Conservation (phyloP, 2,797 vertebrate genomes). For the Salarias fasciatus region DNA sequence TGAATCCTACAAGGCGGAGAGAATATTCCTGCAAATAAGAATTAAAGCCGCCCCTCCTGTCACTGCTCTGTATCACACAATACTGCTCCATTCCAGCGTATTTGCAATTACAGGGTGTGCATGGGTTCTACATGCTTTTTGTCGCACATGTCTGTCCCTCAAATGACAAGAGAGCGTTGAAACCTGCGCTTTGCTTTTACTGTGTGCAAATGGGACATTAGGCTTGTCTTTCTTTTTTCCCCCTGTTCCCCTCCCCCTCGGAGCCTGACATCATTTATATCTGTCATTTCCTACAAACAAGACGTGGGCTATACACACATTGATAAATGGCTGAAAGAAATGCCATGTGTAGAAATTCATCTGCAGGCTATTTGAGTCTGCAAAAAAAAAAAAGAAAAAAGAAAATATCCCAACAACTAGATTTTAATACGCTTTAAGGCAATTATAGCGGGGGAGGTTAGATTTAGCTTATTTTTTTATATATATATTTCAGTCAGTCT, state of each 20-base stretch:
- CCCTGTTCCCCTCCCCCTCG: constrained; percentile 72
- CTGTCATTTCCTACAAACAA: constrained; percentile 84
- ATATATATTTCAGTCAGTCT: constrained; percentile 24
- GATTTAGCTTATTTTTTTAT: constrained; percentile 35
- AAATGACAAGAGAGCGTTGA: constrained; percentile 60
- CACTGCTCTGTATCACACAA: constrained; percentile 43
- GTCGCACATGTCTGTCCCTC: constrained; percentile 36
- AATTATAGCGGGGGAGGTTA: constrained; percentile 39
- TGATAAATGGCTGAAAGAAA: constrained; percentile 64
- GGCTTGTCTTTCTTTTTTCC: constrained; percentile 78
- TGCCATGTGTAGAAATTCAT: constrained; percentile 54
- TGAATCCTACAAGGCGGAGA: constrained; percentile 32
- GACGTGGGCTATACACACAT: constrained; percentile 71
- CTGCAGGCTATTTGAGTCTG: constrained; percentile 33
- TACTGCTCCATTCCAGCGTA: constrained; percentile 26
- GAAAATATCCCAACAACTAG: background rate
- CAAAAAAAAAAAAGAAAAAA: no score
- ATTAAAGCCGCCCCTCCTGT: constrained; percentile 45
- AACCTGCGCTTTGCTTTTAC: constrained; percentile 70
- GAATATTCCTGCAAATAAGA: constrained; percentile 59
- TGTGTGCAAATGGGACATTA: constrained; percentile 81
- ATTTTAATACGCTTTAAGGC: constrained; percentile 29
- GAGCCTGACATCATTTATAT: constrained; percentile 85
- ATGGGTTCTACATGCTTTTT: constrained; percentile 26
- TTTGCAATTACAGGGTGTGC: constrained; percentile 45